Base-by-base conservation (phyloP, 2,113 vertebrate species). In the Scophthalmus maximus region DNA sequence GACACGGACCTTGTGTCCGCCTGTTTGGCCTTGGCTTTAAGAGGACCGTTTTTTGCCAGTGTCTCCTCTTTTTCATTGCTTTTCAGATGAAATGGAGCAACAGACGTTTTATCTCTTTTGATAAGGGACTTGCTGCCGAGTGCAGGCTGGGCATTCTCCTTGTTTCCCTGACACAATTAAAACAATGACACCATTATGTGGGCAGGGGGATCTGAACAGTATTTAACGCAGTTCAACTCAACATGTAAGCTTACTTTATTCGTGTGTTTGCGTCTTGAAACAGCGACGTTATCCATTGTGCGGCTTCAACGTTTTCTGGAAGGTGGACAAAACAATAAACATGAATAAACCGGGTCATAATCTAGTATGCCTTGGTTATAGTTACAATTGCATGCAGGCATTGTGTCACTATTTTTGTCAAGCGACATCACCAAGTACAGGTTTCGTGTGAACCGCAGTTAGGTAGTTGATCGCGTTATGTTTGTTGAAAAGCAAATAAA, bases 141-240 rank as follows among this genome's bases (percentile, higher is more conserved):
- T 9, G 18, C 30, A 26, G 92, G 91, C 62, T 86, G 76, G 9
- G 83, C 47, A 61, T 94, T 94, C 74, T 94, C 93, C 75, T 94
- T 94, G 65, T 94, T 92, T 69, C 17, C 86, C 93, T 93, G 18
- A 60, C 17, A 44, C 6, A 82, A 68, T 20, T 1, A 22, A 22
- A 68, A 73, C 1, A 70, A 3, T 20, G 8, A 10, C 20, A 47
- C 6, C 2, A 40, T 26, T 27, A 64, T 17, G 3, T 14, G 10
- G 32, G 4, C 25, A 34, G n/a, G 4, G 0, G 18, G 7, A 1
- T 10, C 2, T 36, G n/a, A 8, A 25, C 2, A 2, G 0, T 34
- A 32, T 2, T 47, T 6, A 17, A 8, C 3, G 8, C 15, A 12
- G 34, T n/a, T 64, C 3, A 49, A 63, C 15, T 22, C 5, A 36